A percentile compares a stretch with the other conserved stretches of the same genome.
phyloP scores from a whole-genome alignment of 2,888 invertebrate genomes.

The Mimumesa dahlbomi region DNA sequence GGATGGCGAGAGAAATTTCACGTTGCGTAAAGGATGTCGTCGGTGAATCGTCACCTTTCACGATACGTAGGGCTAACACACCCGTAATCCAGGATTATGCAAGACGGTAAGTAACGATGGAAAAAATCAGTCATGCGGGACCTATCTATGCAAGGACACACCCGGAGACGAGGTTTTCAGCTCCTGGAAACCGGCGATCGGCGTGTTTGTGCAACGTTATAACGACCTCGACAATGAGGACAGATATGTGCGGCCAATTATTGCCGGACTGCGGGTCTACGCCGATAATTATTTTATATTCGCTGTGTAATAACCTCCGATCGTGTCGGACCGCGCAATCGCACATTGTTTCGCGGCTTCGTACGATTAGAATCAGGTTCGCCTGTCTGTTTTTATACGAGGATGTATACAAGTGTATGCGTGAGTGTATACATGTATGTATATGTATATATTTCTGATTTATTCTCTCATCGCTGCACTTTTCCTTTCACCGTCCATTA shows the following conservation, averaged over 20 bases:
- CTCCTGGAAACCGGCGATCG: conserved; percentile 39
- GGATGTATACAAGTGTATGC: too few relatives aligned
- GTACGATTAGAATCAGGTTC: conserved; percentile 30
- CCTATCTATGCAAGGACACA: conserved; percentile 61
- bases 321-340: conserved; percentile 13
- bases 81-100: conserved; percentile 56
- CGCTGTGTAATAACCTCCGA: conserved; percentile 5
- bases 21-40: conserved; percentile 62
- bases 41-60: conserved; percentile 47
- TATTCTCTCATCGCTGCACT: conserved; percentile 7
- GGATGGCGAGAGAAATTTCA: too few relatives aligned
- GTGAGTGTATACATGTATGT: too few relatives aligned
- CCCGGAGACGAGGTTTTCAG: conserved; percentile 52
- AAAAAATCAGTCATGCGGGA: conserved; percentile 65
- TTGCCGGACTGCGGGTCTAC: background rate
- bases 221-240: conserved; percentile 63
- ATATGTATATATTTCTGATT: too few relatives aligned
- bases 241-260: conserved; percentile 53
- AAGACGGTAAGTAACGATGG: conserved; percentile 53
- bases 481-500: conserved; percentile 44
- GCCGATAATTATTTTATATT: conserved; percentile 39
- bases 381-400: too few relatives aligned
- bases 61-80: conserved; percentile 19
- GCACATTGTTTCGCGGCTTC: conserved; percentile 30
- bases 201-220: conserved; percentile 49